A percentile compares a stretch with the other conserved stretches of the same genome.
phyloP scores from a whole-genome alignment of 2,797 vertebrate genomes.

The Antennarius maculatus region DNA sequence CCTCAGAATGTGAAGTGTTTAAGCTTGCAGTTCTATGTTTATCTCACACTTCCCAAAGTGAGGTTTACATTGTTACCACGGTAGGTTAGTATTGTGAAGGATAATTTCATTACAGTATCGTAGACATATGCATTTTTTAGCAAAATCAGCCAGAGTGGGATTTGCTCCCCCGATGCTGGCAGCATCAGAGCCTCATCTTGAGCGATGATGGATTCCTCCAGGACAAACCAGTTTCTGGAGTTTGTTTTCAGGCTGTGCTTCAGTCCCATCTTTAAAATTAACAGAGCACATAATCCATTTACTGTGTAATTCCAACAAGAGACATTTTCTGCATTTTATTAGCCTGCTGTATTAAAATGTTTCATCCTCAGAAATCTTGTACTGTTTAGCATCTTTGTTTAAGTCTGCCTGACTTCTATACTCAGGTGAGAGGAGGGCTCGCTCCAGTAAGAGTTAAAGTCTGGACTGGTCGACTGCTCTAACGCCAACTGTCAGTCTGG shows the following conservation, averaged over 20 bases:
- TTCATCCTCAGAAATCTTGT: conserved; percentile 3
- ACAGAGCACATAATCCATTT: conserved; percentile 23
- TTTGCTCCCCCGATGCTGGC: conserved; percentile 40
- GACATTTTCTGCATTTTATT: conserved; percentile 3
- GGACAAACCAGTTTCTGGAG: conserved; percentile 12
- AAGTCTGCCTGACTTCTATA: conserved; percentile 42
- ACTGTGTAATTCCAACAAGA: neutral
- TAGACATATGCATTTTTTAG: conserved; percentile 48
- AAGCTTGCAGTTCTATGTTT: neutral
- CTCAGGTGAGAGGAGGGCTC: conserved; percentile 60
- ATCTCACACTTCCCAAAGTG: neutral
- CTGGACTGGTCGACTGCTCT: conserved; percentile 76
- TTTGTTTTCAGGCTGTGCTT: conserved; percentile 4
- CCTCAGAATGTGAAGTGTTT: neutral
- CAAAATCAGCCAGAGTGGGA: conserved; percentile 44
- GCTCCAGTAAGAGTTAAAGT: conserved; percentile 64
- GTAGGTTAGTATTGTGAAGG: conserved; percentile 17
- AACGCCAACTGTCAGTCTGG: conserved; percentile 69
- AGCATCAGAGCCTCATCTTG: conserved; percentile 31
- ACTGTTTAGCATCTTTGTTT: conserved; percentile 28
- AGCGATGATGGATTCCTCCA: conserved; percentile 21
- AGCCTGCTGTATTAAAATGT: conserved; percentile 2
- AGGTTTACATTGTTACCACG: neutral
- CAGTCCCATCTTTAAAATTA: conserved; percentile 7
- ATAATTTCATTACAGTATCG: conserved; percentile 14